phyloP scores from a whole-genome alignment of 2,888 invertebrate genomes.

The Baronia brevicornis region DNA sequence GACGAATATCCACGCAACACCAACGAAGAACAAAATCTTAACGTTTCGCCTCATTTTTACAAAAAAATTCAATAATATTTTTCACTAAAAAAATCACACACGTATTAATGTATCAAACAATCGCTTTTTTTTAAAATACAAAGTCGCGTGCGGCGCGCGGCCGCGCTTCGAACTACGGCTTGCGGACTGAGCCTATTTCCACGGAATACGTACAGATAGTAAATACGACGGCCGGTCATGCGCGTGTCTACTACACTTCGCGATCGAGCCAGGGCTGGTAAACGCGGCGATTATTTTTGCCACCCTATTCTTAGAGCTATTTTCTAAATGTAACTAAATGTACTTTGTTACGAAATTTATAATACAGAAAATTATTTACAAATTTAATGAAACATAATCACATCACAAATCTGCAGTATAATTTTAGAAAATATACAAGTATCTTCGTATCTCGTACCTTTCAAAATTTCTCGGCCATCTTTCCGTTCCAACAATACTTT shows the following conservation, averaged over 20 bases:
- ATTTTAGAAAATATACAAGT: too few species aligned
- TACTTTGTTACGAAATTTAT: too few species aligned
- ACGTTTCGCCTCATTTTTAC: conserved; percentile 61
- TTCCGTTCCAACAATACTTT: too few species aligned
- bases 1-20: conserved; percentile 63
- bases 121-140: conserved; percentile 31
- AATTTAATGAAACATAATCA: too few species aligned
- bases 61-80: conserved; percentile 15
- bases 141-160: conserved; percentile 55
- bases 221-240: conserved; percentile 18
- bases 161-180: conserved; percentile 60
- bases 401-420: too few species aligned
- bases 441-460: too few species aligned
- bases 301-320: too few species aligned
- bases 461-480: too few species aligned
- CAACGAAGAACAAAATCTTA: conserved; percentile 59
- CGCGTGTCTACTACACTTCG: conserved; percentile 11
- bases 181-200: conserved; percentile 46
- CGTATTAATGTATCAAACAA: conserved; percentile 16
- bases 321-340: too few species aligned
- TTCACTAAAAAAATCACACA: conserved; percentile 21
- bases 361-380: too few species aligned
- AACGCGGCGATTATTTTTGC: conserved; percentile 1
- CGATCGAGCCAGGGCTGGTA: conserved; percentile 14
- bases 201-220: conserved; percentile 15